phyloP scores from a whole-genome alignment of 2,797 vertebrate species.

The Cirrhinus molitorella region DNA sequence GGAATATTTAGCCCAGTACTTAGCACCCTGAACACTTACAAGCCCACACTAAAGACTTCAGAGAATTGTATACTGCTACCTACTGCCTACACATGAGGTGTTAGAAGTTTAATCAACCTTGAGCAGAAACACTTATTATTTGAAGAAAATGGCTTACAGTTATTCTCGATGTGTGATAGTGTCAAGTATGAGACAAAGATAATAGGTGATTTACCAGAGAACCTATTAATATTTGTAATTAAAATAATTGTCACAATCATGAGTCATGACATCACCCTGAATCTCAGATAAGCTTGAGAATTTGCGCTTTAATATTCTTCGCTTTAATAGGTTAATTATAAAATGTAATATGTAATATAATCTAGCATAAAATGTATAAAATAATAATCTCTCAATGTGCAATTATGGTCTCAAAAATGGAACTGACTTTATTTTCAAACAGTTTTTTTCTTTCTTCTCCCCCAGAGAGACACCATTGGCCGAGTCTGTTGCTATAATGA shows the following conservation, averaged over 20 bases:
- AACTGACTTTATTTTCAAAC: not conserved
- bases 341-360: no score
- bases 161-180: not conserved
- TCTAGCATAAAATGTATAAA: no score
- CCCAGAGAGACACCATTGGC: not conserved
- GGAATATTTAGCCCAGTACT: conserved; percentile 7
- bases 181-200: not conserved
- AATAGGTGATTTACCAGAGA: not conserved
- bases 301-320: no score
- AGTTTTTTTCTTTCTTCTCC: not conserved
- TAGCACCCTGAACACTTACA: not conserved
- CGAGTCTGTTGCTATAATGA: not conserved
- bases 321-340: no score
- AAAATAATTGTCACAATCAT: conserved; percentile 58
- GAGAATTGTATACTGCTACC: conserved; percentile 34
- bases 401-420: no score
- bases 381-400: no score
- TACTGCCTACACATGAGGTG: not conserved
- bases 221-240: conserved; percentile 56
- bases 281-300: no score
- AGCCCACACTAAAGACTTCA: conserved; percentile 36
- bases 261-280: no score
- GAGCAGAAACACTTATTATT: not conserved
- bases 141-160: not conserved
- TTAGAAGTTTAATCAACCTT: not conserved